Evolutionary conservation across 2,797 vertebrate species (phyloP), one percentile per base, ranked within the genome.

Genomic region (Hypotaenidia okinawae): DNA sequence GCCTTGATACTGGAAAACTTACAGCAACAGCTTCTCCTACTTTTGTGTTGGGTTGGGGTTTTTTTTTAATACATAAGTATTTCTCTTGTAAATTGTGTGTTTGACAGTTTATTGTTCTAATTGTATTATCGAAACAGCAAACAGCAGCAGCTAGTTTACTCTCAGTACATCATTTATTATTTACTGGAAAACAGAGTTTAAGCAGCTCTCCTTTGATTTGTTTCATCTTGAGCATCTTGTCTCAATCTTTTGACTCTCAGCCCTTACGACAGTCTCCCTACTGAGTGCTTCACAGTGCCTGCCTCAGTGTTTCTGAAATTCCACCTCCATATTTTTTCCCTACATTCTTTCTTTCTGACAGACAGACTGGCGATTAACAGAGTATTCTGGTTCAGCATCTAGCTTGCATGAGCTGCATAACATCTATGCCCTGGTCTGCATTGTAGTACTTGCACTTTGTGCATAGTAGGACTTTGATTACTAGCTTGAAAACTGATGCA

Each of bases 41-140:
- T 61, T 16, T 5, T 43, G 5, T 33, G 15, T 52, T 30, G 37
- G 33, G 2, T 1, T 6, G 35, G 33, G 25, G 30, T 2, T 1
- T 6, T 39, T 49, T 68, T 35, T 52, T 7, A 76, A 45, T 35
- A 52, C 11, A 4, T 6, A 62, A 14, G 8, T 70, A 43, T 61
- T 82, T 74, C 39, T 59, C 5, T 18, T 12, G 9, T 13, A 47
- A 64, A 33, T 32, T 41, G 11, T 16, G 27, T 22, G 27, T 41
- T 58, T 21, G 21, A 41, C 37, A 78, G 66, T 7, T 19, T n/a
- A 16, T 18, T 57, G n/a, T 74, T 59, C 19, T 41, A 27, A 35
- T 51, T 57, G 14, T 24, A 5, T 68, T 59, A 63, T 37, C 45
- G 47, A 69, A 78, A 10, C 5, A 57, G 32, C 41, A 79, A 61